Base-by-base conservation (phyloP, 1,140 invertebrate species). In the Acarapis woodi region DNA sequence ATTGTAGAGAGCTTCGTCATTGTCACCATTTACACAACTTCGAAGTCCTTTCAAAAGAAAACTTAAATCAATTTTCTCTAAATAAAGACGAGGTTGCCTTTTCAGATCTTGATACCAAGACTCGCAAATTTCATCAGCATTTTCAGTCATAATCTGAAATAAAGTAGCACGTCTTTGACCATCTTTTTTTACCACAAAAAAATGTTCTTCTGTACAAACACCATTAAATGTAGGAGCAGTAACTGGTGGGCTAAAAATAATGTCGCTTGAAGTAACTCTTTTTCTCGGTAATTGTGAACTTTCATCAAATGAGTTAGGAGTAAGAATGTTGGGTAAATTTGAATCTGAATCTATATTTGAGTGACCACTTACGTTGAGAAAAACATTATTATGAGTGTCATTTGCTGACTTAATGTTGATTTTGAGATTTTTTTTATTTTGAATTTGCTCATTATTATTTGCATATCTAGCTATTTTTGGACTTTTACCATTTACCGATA, bases 121-220 rank as follows among this genome's bases (percentile, higher is more conserved):
- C 10, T 44, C 30, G 38, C 30, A 46, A 31, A 47, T 46, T 22
- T 23, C 33, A 6, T 68, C 63, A 44, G 74, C 70, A 51, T 96
- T 85, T 50, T 87, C 70, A 30, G 66, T 68, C 24, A 97, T 58
- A 32, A 96, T 78, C 48, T 75, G 71, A 0, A 75, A 77, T 2
- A 97, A 59, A 6, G 85, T 94, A 48, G 70, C 70, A 46, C 88
- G 63, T 34, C 87, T 62, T 55, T 97, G 87, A 4, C 82, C 90
- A 51, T 96, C 88, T 54, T 96, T 97, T 53, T 93, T 87, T 5
- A 94, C 57, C 34, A 93, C 56, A 57, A 90, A 96, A 53, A 96
- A 94, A 0, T 78, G 76, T 52, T 82, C 78, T 3, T 53, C 53
- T 16, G 44, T 43, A 39, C 46, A 47, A 8, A 34, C 42, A 19